Conservation (phyloP, 2,797 vertebrate species). For the Ambastaia sidthimunki region DNA sequence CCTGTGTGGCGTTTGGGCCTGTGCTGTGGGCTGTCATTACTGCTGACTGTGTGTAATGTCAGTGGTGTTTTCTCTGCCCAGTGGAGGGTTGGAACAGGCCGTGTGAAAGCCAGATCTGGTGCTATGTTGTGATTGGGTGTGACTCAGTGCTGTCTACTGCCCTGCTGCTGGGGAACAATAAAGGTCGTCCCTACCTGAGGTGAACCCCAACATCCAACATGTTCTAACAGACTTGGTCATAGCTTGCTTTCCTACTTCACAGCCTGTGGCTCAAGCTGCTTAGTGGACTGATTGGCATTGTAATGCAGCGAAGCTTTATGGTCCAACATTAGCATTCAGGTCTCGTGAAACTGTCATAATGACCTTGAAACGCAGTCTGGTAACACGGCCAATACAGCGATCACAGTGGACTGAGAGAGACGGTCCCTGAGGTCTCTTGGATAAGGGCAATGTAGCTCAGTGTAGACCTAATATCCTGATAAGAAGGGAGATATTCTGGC, state of each 20-base stretch:
- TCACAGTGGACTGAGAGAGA: slow-evolving; percentile 11
- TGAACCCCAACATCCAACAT: slow-evolving; percentile 41
- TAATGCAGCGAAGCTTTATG: slow-evolving; percentile 43
- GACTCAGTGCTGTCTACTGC: slow-evolving; percentile 35
- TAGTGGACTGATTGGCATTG: slow-evolving; percentile 28
- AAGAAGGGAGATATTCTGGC: slow-evolving; percentile 9
- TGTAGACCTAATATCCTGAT: slow-evolving; percentile 5
- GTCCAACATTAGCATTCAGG: slow-evolving; percentile 51
- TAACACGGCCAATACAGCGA: slow-evolving; percentile 12
- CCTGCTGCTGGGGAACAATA: slow-evolving; percentile 15
- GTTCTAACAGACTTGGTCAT: slow-evolving; percentile 40
- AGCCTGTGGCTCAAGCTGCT: slow-evolving; percentile 35
- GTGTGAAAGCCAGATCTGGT: slow-evolving; percentile 56
- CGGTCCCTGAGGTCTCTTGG: slow-evolving; percentile 26
- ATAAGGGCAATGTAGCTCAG: slow-evolving; percentile 36
- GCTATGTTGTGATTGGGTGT: slow-evolving; percentile 40
- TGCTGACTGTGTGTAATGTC: slow-evolving; percentile 72
- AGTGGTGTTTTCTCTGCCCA: slow-evolving; percentile 65
- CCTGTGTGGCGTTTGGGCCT: slow-evolving; percentile 7
- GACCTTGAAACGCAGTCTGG: slow-evolving; percentile 52
- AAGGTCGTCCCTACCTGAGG: slow-evolving; percentile 39
- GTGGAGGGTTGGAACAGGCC: slow-evolving; percentile 63
- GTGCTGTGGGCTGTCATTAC: slow-evolving; percentile 62
- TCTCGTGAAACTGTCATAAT: slow-evolving; percentile 41
- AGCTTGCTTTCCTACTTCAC: slow-evolving; percentile 37